A percentile compares a stretch with the other conserved stretches of the same genome.
phyloP scores from a whole-genome alignment of 1,140 invertebrate genomes.

The Sminthurinus signatus region DNA sequence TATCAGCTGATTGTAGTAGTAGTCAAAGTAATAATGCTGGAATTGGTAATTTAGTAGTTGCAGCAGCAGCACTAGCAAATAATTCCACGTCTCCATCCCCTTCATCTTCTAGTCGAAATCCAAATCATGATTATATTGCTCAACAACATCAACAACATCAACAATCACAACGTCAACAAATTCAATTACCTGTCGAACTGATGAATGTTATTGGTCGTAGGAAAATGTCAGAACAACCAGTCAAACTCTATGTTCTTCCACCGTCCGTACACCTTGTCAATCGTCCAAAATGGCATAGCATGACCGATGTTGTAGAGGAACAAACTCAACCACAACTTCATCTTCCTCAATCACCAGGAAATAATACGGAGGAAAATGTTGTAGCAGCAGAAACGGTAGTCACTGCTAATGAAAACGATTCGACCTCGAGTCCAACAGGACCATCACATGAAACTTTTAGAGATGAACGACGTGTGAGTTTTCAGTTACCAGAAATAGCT shows the following conservation, averaged over 20 bases:
- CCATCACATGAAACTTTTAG: background rate
- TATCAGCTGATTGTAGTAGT: too few species aligned
- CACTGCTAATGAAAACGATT: background rate
- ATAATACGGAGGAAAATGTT: background rate
- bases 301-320: slow-evolving; percentile 23
- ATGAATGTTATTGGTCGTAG: slow-evolving; percentile 14
- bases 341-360: background rate
- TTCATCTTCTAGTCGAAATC: too few species aligned
- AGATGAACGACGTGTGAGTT: slow-evolving; percentile 21
- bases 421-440: background rate
- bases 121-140: too few species aligned
- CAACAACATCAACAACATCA: too few species aligned
- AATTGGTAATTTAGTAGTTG: too few species aligned
- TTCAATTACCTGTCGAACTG: slow-evolving; percentile 16
- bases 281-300: slow-evolving; percentile 32
- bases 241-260: slow-evolving; percentile 27
- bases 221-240: slow-evolving; percentile 38
- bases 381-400: background rate
- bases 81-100: too few species aligned
- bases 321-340: slow-evolving; percentile 26
- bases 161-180: too few species aligned
- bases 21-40: too few species aligned
- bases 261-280: slow-evolving; percentile 20
- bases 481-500: slow-evolving; percentile 32
- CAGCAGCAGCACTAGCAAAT: too few species aligned